Percentiles rank a stretch among this genome's conserved stretches.
Conservation (phyloP, 2,113 vertebrate genomes). For the Ictalurus furcatus region DNA sequence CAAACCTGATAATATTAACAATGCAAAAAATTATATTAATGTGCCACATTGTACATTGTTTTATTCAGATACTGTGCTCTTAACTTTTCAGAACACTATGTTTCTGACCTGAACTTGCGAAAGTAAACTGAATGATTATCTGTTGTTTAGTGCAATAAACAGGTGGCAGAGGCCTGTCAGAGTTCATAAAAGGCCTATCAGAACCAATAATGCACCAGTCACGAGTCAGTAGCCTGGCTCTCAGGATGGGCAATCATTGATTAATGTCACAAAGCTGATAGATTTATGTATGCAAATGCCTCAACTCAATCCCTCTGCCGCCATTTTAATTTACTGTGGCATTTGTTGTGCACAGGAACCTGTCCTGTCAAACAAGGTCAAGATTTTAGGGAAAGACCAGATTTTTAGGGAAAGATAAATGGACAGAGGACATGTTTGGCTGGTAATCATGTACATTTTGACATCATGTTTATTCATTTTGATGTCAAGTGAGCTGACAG, state of each 20-base stretch:
- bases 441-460: neutral
- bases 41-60: neutral
- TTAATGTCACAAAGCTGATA: slow-evolving; percentile 77
- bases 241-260: slow-evolving; percentile 67
- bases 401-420: slow-evolving; percentile 13
- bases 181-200: slow-evolving; percentile 77
- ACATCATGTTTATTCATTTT: slow-evolving; percentile 44
- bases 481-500: neutral
- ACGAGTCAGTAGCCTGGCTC: slow-evolving; percentile 69
- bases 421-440: slow-evolving; percentile 1
- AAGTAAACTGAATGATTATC: slow-evolving; percentile 34
- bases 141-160: slow-evolving; percentile 41
- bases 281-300: slow-evolving; percentile 78
- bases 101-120: neutral
- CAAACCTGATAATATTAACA: neutral
- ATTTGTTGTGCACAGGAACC: slow-evolving; percentile 45
- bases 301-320: slow-evolving; percentile 66
- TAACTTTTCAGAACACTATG: neutral
- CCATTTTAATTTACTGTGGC: slow-evolving; percentile 62
- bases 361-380: slow-evolving; percentile 67
- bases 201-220: slow-evolving; percentile 70
- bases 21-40: neutral
- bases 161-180: slow-evolving; percentile 62
- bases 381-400: slow-evolving; percentile 65
- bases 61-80: neutral